These are phyloP conservation scores for Mormyrus proboscirostris DNA, from an alignment of 2,797 vertebrate species.

Conservation along the genomic window DNA sequence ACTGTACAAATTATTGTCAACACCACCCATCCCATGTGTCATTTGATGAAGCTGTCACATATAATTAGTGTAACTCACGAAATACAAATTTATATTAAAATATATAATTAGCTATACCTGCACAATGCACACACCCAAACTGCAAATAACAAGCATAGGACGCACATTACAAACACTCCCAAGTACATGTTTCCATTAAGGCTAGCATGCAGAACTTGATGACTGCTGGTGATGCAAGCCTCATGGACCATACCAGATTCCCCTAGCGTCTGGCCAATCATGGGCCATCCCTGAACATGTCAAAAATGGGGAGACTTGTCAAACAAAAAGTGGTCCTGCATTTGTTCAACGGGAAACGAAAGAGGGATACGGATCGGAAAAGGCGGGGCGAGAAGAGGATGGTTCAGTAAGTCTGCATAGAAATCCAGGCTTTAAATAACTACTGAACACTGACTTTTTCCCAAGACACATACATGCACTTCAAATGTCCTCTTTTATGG, in stretches of 20 bases:
- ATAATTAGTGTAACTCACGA: not conserved
- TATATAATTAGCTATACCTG: not conserved
- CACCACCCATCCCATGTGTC: not conserved
- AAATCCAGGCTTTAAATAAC: not conserved
- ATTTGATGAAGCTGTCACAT: not conserved
- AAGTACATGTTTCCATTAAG: not conserved
- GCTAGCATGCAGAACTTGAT: not conserved
- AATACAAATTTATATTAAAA: not conserved
- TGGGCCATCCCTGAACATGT: constrained; percentile 83
- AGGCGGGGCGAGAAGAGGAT: not conserved
- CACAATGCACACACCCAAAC: not conserved
- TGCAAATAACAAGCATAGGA: not conserved
- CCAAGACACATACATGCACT: not conserved
- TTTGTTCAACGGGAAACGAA: not conserved
- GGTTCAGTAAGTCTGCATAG: not conserved
- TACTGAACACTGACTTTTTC: not conserved
- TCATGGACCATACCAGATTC: constrained; percentile 76
- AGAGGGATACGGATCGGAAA: not conserved
- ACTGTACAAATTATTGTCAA: not conserved
- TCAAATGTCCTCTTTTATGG: not conserved
- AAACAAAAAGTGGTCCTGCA: constrained; percentile 85
- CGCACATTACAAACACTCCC: not conserved
- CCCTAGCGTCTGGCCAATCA: constrained; percentile 86
- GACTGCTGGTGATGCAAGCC: constrained; percentile 31
- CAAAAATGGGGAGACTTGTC: constrained; percentile 87